Conservation (phyloP, 2,888 invertebrate species). For the Diloba caeruleocephala region DNA sequence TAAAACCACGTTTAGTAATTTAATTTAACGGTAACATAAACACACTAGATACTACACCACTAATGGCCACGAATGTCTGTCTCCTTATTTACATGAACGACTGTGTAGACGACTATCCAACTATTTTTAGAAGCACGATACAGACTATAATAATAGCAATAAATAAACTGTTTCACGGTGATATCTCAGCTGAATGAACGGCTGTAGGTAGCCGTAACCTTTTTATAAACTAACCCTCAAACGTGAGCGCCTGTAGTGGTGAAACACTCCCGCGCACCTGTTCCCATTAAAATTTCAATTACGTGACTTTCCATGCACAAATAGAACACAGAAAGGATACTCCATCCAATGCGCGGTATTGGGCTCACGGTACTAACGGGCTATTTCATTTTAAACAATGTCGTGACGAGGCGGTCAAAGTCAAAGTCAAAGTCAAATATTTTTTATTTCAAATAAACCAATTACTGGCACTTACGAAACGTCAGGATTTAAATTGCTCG, state of each 20-base stretch:
- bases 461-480: too few species aligned
- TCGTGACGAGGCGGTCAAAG: too few species aligned
- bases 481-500: too few species aligned
- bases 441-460: too few species aligned
- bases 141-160: constrained; percentile 20
- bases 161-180: constrained; percentile 12
- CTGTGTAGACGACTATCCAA: too few species aligned
- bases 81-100: constrained; percentile 18
- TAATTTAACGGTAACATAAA: constrained; percentile 7
- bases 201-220: constrained; percentile 11
- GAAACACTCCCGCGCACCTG: constrained; percentile 65
- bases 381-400: too few species aligned
- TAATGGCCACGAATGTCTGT: constrained; percentile 1
- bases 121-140: constrained; percentile 11
- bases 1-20: constrained; percentile 1
- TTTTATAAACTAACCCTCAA: constrained; percentile 26
- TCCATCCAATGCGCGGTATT: not conserved
- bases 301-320: constrained; percentile 33
- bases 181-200: constrained; percentile 15
- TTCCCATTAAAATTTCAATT: constrained; percentile 77
- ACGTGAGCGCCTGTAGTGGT: constrained; percentile 8
- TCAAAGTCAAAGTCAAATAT: too few species aligned
- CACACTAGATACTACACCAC: not conserved
- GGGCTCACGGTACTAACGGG: too few species aligned
- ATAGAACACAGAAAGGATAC: constrained; percentile 18